Conservation (phyloP, 1,140 invertebrate genomes). For the Saccostrea echinata region DNA sequence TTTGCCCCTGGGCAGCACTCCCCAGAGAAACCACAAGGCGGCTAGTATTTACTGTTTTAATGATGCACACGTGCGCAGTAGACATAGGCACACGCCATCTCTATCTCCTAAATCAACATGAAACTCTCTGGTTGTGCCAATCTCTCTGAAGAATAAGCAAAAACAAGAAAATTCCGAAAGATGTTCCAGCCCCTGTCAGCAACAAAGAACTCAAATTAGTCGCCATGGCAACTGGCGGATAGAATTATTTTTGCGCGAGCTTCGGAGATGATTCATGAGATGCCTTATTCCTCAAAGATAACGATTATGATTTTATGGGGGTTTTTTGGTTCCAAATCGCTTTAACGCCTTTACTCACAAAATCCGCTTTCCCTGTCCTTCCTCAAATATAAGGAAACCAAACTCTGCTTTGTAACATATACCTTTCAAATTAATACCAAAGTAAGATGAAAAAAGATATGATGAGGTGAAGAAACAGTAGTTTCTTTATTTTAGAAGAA, state of each 20-base stretch:
- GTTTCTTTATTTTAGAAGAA: slow-evolving; percentile 28
- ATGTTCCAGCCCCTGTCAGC: slow-evolving; percentile 34
- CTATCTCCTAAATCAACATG: slow-evolving; percentile 28
- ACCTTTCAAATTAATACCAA: not conserved
- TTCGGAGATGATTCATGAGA: slow-evolving; percentile 1
- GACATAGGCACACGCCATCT: slow-evolving; percentile 2
- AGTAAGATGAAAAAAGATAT: not conserved
- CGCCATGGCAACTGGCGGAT: slow-evolving; percentile 15
- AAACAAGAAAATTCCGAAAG: slow-evolving; percentile 14
- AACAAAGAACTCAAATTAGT: slow-evolving; percentile 32
- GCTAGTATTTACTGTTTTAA: not conserved
- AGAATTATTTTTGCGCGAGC: slow-evolving; percentile 28
- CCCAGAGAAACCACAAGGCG: not conserved
- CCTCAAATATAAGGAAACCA: not conserved
- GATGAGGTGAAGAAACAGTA: not conserved
- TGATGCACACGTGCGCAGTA: slow-evolving; percentile 16
- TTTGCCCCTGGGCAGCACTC: not conserved
- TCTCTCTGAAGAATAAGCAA: slow-evolving; percentile 20
- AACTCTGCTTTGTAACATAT: not conserved
- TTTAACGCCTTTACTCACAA: not conserved
- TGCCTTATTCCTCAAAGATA: not conserved
- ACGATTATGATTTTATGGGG: not conserved
- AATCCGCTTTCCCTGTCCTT: not conserved
- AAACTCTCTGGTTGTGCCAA: slow-evolving; percentile 17
- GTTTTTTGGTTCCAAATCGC: not conserved